Evolutionary conservation across 2,113 vertebrate genomes (phyloP), one percentile per base, ranked within the genome.

Genomic region (Cichladusa arquata): DNA sequence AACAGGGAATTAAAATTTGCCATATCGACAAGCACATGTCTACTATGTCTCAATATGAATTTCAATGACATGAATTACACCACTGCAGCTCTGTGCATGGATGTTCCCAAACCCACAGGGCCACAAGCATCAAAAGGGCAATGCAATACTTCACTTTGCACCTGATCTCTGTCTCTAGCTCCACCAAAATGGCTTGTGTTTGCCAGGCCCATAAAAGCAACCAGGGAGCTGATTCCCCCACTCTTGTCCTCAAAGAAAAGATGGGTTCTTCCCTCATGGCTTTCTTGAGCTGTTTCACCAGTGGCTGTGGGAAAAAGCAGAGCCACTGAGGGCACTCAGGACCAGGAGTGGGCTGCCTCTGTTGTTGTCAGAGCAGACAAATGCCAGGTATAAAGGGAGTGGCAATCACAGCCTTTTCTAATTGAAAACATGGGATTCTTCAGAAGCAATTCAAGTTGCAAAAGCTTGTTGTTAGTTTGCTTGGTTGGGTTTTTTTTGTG

Each of bases 251-350:
- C 16, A 28, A 64, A 38, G 47, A 70, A 12, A 38, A 31, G 2
- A 8, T 3, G 5, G 44, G 7, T 14, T 72, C 19, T 48, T 34
- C 13, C 51, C 19, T 44, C 12, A 24, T 5, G n/a, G 58, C 14
- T 34, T n/a, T 66, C 60, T 58, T 34, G 11, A 84, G 28, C 11
- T 60, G 7, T 14, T 15, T 83, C 12, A 72, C 15, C 48, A 44
- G 23, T 10, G 20, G 11, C 20, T 58, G 36, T 0, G 0, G 14
- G 5, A 51, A 67, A 72, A 86, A 29, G 0, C 10, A 69, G 42
- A 92, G 56, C 6, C 70, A 48, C 23, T 38, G 47, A 58, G 8
- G 6, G 24, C 6, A 45, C 17, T 20, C 22, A 50, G 45, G 62
- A 53, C 19, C 38, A 53, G 40, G 29, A 76, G 26, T 2, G 9